Conservation (phyloP, 2,888 invertebrate genomes). For the Microctonus hyperodae region DNA sequence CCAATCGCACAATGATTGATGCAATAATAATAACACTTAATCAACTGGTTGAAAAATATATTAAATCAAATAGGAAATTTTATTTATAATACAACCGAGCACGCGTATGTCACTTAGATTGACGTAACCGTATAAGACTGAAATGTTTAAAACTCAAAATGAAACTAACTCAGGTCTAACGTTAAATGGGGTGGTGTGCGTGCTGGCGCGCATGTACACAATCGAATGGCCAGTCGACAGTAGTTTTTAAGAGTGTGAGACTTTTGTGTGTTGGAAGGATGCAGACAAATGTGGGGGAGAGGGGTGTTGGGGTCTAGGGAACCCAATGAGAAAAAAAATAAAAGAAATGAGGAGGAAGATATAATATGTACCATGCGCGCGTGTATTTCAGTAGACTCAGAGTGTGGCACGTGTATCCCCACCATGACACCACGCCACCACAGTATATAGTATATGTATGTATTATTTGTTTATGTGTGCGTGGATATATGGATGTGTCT, state of each 20-base stretch:
- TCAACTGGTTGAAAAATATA: too few relatives aligned
- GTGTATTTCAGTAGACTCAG: constrained; percentile 23
- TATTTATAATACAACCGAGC: neutral
- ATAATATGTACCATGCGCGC: too few relatives aligned
- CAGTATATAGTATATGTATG: too few relatives aligned
- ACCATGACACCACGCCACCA: neutral
- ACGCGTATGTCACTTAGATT: neutral
- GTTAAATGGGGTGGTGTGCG: constrained; percentile 2
- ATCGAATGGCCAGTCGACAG: neutral
- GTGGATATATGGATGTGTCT: too few relatives aligned
- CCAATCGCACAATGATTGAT: too few relatives aligned
- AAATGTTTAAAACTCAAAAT: constrained; percentile 10
- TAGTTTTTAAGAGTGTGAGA: constrained; percentile 18
- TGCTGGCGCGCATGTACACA: constrained; percentile 2
- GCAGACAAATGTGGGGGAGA: constrained; percentile 1
- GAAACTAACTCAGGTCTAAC: constrained; percentile 11
- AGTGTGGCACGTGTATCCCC: constrained; percentile 34
- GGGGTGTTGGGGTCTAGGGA: neutral
- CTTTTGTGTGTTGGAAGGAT: neutral
- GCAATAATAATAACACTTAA: too few relatives aligned
- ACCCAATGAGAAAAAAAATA: too few relatives aligned
- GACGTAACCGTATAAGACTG: neutral
- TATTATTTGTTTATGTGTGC: too few relatives aligned
- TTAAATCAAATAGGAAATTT: neutral
- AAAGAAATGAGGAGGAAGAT: too few relatives aligned